phyloP scores from a whole-genome alignment of 2,888 invertebrate species.

The Ennomos fuscantarius region DNA sequence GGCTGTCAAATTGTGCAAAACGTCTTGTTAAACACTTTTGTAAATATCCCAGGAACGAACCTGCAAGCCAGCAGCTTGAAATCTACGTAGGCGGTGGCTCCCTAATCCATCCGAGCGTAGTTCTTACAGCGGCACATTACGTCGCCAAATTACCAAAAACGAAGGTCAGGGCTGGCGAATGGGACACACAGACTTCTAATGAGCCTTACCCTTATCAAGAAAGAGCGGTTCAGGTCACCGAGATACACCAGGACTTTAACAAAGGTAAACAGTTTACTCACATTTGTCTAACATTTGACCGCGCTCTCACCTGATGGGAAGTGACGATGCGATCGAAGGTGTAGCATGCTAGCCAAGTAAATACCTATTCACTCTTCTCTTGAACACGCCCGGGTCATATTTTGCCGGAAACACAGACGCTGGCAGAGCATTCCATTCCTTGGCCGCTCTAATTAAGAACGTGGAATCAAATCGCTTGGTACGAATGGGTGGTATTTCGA shows the following conservation, averaged over 20 bases:
- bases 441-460: no score
- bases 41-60: conserved; percentile 63
- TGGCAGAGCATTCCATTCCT: no score
- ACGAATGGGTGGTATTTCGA: no score
- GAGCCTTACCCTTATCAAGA: conserved; percentile 90
- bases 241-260: conserved; percentile 87
- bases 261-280: conserved; percentile 59
- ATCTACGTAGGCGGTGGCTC: conserved; percentile 92
- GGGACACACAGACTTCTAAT: conserved; percentile 91
- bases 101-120: conserved; percentile 90
- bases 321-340: no score
- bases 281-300: conserved; percentile 4
- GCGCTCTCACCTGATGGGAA: no score
- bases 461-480: no score
- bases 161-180: conserved; percentile 90
- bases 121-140: conserved; percentile 92
- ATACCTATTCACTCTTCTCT: no score
- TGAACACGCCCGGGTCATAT: no score
- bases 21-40: not conserved
- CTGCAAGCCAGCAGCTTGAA: conserved; percentile 73
- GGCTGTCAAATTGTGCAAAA: no score
- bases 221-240: conserved; percentile 83
- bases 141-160: conserved; percentile 47
- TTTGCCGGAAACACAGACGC: no score
- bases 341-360: no score